Conservation (phyloP, 2,797 vertebrate genomes). For the Anguilla anguilla region DNA sequence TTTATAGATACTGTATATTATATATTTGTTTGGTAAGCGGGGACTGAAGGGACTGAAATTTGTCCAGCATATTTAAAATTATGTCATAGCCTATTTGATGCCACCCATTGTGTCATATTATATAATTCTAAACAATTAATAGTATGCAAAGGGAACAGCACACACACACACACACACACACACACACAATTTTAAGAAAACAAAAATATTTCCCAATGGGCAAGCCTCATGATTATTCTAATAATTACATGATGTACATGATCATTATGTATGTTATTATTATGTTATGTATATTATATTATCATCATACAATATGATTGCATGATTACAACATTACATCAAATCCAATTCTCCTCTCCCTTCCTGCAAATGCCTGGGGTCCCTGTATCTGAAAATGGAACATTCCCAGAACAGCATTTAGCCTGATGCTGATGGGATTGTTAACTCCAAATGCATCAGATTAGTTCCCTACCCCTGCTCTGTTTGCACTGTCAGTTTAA, state of each 20-base stretch:
- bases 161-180: no score
- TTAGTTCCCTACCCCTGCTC: neutral
- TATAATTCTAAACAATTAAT: neutral
- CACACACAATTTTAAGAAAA: no score
- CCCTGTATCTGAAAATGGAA: neutral
- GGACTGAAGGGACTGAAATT: neutral
- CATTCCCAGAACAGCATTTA: neutral
- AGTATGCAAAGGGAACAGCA: neutral
- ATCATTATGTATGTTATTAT: no score
- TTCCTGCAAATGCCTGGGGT: no score
- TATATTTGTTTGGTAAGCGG: neutral
- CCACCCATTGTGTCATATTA: neutral
- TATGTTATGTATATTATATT: no score
- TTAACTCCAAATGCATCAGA: neutral
- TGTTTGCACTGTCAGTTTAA: neutral
- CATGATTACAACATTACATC: neutral
- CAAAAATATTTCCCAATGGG: neutral
- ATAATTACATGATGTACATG: neutral
- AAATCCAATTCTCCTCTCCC: no score
- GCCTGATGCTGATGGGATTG: neutral
- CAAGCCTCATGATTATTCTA: neutral
- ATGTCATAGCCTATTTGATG: neutral
- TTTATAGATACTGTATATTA: neutral
- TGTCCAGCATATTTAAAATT: neutral
- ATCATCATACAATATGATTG: no score